Base-by-base conservation (phyloP, 2,888 invertebrate genomes). In the Drosophila nigricruria region DNA sequence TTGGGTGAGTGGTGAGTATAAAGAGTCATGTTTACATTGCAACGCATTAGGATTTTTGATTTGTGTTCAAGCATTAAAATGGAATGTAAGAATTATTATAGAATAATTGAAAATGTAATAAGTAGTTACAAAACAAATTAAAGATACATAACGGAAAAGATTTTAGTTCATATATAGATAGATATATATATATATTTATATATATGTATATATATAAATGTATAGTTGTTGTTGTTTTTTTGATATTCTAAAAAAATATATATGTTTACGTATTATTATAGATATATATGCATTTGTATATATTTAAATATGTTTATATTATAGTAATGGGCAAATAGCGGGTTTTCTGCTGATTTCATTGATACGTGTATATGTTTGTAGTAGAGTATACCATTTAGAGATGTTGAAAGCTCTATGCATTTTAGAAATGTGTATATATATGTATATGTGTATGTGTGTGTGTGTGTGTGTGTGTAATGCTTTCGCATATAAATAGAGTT, bases 71-170 rank as follows among this genome's bases (percentile, higher is more conserved):
- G 82, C 80, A 70, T 85, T 80, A 78, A 69, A 82, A 84, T 82
- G 78, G 73, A 82, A 85, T 82, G 86, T 80, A 80, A 82, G 82
- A 82, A 85, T 82, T 85, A 79, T 79, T 83, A 79, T 76, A 79
- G 81, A 76, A 74, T 73, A 84, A 73, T 85, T 70, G 60, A 78
- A 79, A 74, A 80, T 81, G 71, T 81, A 69, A 69, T 62, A 73
- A 70, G 65, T 72, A 61, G 64, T 20, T 59, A 53, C 49, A 52
- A 5, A 52, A 34, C 34, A 62, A 63, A 62, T 65, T 52, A 8
- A 54, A 66, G 61, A 32, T 23, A 34, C 52, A 52, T 27, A 69
- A 71, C 52, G 38, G 16, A 67, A 74, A 56, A 40, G 50, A 60
- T 70, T 63, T 20, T 16, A 71, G 49, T 42, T 59, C 23, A 62